Conservation (phyloP, 2,797 vertebrate genomes). For the Centropyge bicolor region DNA sequence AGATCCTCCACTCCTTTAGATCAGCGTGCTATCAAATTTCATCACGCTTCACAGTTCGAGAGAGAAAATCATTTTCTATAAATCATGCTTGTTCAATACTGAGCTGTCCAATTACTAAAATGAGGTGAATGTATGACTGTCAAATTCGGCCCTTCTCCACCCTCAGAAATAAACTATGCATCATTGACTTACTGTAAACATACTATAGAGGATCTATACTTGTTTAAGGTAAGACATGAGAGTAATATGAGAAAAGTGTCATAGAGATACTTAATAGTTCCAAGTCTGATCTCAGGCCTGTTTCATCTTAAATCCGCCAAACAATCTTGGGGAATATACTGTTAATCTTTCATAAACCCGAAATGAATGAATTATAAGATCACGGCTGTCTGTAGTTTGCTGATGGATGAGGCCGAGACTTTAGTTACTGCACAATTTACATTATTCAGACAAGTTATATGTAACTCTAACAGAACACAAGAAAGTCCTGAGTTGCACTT, state of each 20-base stretch:
- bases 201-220: not conserved
- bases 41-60: constrained; percentile 41
- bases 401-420: constrained; percentile 13
- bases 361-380: constrained; percentile 28
- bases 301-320: not conserved
- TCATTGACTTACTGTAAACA: constrained; percentile 1
- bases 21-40: constrained; percentile 50
- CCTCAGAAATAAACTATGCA: constrained; percentile 5
- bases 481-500: not conserved
- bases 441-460: not conserved
- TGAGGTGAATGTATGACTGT: constrained; percentile 31
- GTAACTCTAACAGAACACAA: not conserved
- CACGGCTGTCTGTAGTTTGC: not conserved
- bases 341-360: not conserved
- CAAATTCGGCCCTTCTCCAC: constrained; percentile 10
- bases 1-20: constrained; percentile 38
- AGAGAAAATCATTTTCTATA: constrained; percentile 65
- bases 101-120: constrained; percentile 58
- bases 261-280: not conserved
- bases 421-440: constrained; percentile 8
- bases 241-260: not conserved
- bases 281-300: not conserved
- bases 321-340: not conserved
- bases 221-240: constrained; percentile 12
- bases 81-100: constrained; percentile 65